Evolutionary conservation across 2,888 invertebrate species (phyloP).

Genomic region (Orthosia incerta): DNA sequence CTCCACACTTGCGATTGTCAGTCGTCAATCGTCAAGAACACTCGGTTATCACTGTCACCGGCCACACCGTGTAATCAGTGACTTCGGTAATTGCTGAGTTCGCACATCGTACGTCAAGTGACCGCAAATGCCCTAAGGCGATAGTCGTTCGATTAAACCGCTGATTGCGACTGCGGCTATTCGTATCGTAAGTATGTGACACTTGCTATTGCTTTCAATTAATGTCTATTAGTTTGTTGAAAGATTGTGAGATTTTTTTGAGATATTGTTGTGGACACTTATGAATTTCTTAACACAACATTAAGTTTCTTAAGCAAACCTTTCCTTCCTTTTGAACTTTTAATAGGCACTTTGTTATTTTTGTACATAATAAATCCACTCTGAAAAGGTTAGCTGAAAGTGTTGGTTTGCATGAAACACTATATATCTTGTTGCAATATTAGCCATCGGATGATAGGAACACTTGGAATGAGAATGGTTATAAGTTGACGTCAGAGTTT

Average conservation of each 20-base stretch:
- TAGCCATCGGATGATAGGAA: not conserved
- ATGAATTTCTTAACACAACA: too few species aligned
- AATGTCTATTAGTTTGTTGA: slow-evolving; percentile 27
- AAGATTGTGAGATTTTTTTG: not conserved
- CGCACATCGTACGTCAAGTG: slow-evolving; percentile 82
- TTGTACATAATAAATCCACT: too few species aligned
- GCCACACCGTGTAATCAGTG: slow-evolving; percentile 66
- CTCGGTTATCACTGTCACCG: slow-evolving; percentile 58
- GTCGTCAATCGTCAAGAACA: slow-evolving; percentile 52
- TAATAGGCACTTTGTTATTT: too few species aligned
- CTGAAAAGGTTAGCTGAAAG: too few species aligned
- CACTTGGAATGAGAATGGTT: not conserved
- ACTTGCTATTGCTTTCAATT: slow-evolving; percentile 55
- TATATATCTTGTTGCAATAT: not conserved
- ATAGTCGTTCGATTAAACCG: slow-evolving; percentile 68
- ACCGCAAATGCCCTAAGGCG: slow-evolving; percentile 70
- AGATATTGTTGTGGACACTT: not conserved
- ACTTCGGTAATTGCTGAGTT: slow-evolving; percentile 80
- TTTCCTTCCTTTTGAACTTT: not conserved
- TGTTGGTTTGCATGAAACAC: too few species aligned
- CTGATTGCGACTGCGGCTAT: slow-evolving; percentile 62
- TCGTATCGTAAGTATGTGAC: slow-evolving; percentile 58
- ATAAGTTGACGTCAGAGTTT: not conserved
- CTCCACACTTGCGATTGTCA: slow-evolving; percentile 52
- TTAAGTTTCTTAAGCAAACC: not conserved